Conservation (phyloP, 2,888 invertebrate species). For the Hecatera dysodea region DNA sequence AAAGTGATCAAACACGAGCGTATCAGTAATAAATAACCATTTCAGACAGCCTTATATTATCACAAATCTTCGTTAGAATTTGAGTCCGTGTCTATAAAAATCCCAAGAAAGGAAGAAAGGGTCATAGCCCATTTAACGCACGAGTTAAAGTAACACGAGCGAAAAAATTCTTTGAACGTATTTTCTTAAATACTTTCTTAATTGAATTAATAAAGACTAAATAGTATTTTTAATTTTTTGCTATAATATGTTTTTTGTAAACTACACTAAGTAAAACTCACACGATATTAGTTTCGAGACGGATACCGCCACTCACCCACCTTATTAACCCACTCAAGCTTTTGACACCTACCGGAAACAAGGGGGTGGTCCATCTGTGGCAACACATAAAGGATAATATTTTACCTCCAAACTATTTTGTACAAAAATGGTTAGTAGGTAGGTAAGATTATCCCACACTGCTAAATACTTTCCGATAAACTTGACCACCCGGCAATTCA, state of each 20-base stretch:
- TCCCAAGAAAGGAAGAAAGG: slow-evolving; percentile 5
- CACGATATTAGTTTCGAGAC: slow-evolving; percentile 19
- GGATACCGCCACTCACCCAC: slow-evolving; percentile 44
- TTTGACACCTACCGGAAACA: slow-evolving; percentile 35
- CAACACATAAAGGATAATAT: not conserved
- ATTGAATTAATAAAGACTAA: not conserved
- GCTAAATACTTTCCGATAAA: slow-evolving; percentile 44
- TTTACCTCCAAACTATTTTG: slow-evolving; percentile 22
- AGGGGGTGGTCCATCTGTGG: slow-evolving; percentile 31
- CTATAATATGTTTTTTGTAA: not conserved
- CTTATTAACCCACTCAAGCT: slow-evolving; percentile 1
- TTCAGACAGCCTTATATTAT: too few species aligned
- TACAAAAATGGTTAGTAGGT: slow-evolving; percentile 7
- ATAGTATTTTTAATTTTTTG: not conserved
- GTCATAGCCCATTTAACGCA: not conserved
- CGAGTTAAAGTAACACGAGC: slow-evolving; percentile 12
- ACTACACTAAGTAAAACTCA: slow-evolving; percentile 1
- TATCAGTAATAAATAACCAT: too few species aligned
- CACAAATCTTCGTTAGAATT: not conserved
- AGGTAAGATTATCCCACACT: slow-evolving; percentile 33
- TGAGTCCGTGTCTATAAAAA: not conserved
- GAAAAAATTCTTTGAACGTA: not conserved
- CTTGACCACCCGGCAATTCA: slow-evolving; percentile 50
- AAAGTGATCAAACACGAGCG: too few species aligned
- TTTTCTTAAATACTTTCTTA: not conserved